These are phyloP conservation scores for Seira sanloemensis DNA, from an alignment of 2,888 invertebrate species.

Conservation along the genomic window DNA sequence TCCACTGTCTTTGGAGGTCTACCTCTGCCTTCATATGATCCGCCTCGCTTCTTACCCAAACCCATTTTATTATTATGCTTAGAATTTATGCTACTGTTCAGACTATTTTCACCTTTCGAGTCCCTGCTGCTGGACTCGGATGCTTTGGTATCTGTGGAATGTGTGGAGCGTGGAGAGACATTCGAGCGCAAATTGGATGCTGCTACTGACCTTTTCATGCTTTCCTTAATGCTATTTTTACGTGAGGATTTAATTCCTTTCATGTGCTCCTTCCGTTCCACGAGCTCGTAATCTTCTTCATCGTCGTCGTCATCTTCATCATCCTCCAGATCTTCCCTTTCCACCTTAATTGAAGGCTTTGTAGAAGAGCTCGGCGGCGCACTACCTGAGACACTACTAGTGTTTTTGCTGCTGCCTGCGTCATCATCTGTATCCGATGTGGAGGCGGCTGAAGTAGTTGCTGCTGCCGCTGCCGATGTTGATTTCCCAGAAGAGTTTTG, in stretches of 20 bases:
- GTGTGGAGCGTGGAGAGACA: slow-evolving; percentile 37
- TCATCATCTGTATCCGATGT: neutral
- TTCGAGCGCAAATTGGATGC: slow-evolving; percentile 49
- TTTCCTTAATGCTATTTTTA: slow-evolving; percentile 60
- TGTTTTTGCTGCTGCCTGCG: slow-evolving; percentile 13
- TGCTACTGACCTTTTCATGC: slow-evolving; percentile 63
- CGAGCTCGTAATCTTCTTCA: slow-evolving; percentile 55
- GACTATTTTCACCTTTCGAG: slow-evolving; percentile 47
- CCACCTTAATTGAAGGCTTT: slow-evolving; percentile 28
- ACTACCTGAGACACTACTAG: slow-evolving; percentile 23
- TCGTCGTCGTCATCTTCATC: slow-evolving; percentile 56
- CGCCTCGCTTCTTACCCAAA: slow-evolving; percentile 37
- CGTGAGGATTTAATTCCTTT: slow-evolving; percentile 62
- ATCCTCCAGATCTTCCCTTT: slow-evolving; percentile 46
- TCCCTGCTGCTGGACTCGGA: slow-evolving; percentile 27
- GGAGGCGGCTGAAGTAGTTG: slow-evolving; percentile 14
- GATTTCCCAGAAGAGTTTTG: slow-evolving; percentile 57
- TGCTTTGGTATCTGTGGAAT: slow-evolving; percentile 63
- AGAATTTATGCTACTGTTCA: slow-evolving; percentile 31
- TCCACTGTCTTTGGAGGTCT: slow-evolving; percentile 40
- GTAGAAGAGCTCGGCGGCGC: slow-evolving; percentile 20
- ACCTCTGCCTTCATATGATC: slow-evolving; percentile 35
- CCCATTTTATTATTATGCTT: slow-evolving; percentile 19
- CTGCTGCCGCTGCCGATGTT: slow-evolving; percentile 24
- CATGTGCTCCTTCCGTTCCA: slow-evolving; percentile 59